Evolutionary conservation across 1,140 invertebrate genomes (phyloP).

Genomic region (Bombus sylvicola): DNA sequence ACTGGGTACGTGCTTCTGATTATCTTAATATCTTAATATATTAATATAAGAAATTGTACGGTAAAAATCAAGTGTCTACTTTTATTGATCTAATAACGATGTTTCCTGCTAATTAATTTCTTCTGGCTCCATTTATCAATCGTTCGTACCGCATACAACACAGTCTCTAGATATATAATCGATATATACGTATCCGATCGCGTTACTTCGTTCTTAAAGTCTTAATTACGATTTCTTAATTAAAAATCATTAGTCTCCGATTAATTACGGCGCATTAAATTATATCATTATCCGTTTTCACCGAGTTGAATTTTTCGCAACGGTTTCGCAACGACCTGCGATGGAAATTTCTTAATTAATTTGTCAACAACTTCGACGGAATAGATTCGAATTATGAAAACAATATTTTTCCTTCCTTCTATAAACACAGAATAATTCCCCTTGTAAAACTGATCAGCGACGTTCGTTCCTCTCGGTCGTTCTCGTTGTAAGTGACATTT

Average conservation of each 20-base stretch:
- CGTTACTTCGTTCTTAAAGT: neutral
- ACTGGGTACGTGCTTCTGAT: no score
- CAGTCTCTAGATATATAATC: neutral
- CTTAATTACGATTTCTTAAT: slow-evolving; percentile 15
- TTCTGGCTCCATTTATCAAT: neutral
- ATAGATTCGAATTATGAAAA: neutral
- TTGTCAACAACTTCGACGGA: neutral
- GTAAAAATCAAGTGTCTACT: neutral
- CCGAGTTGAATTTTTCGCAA: neutral
- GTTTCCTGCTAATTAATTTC: slow-evolving; percentile 48
- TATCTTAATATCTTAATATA: no score
- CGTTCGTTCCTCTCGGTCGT: neutral
- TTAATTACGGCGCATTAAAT: neutral
- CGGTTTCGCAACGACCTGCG: no score
- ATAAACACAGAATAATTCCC: neutral
- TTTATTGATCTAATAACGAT: neutral
- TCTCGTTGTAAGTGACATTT: neutral
- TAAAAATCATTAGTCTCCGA: slow-evolving; percentile 10
- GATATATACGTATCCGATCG: neutral
- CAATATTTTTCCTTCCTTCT: neutral
- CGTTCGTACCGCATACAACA: no score
- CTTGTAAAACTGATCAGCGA: neutral
- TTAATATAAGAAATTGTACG: neutral
- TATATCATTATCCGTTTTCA: neutral
- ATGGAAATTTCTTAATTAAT: neutral